phyloP scores from a whole-genome alignment of 2,113 vertebrate genomes.

The Neofelis nebulosa region DNA sequence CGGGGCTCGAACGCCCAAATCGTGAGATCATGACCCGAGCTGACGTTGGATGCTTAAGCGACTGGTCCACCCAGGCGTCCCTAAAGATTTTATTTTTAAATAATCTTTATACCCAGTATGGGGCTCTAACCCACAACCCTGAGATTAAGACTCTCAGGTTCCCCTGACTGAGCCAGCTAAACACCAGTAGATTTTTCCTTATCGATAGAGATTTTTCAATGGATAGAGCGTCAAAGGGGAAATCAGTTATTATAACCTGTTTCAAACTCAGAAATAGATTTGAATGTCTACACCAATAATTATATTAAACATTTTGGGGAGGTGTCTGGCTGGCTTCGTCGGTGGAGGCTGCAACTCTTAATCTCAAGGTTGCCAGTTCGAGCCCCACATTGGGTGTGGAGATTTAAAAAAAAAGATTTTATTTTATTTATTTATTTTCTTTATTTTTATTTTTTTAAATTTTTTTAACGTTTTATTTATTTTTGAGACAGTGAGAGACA shows the following conservation, averaged over 20 bases:
- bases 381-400: background rate
- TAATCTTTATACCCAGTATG: background rate
- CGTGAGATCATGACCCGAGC: too few species aligned
- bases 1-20: too few species aligned
- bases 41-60: too few species aligned
- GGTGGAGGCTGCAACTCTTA: background rate
- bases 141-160: background rate
- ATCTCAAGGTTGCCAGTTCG: background rate
- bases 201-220: background rate
- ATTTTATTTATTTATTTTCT: too few species aligned
- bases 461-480: too few species aligned
- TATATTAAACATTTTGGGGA: background rate
- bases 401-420: background rate
- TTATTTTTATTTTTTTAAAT: too few species aligned
- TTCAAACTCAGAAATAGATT: background rate
- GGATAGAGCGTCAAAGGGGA: background rate
- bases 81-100: background rate
- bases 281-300: background rate
- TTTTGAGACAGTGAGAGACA: too few species aligned
- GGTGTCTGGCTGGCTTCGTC: background rate
- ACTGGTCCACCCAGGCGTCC: too few species aligned
- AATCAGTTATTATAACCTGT: background rate
- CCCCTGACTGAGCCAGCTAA: background rate
- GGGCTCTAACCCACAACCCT: background rate
- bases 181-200: background rate